Percentiles rank a stretch among this genome's conserved stretches.
Evolutionary conservation across 1,140 invertebrate species (phyloP).

Genomic region (Drosophila trapezifrons): DNA sequence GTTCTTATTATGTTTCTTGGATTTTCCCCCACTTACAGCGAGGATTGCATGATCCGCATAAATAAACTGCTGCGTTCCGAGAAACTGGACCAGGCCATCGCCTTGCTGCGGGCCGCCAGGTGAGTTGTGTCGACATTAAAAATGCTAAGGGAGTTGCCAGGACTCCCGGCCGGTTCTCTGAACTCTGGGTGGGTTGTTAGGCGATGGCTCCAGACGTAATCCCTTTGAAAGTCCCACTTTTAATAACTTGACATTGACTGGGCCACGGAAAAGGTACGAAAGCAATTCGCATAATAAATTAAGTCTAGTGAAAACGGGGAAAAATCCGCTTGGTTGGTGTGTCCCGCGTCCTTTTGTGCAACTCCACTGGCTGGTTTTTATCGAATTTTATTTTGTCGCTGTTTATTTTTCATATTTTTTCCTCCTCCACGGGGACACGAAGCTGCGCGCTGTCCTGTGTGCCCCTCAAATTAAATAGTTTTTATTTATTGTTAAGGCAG

Average conservation of each 20-base stretch:
- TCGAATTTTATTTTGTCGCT: slow-evolving; percentile 28
- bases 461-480: slow-evolving; percentile 77
- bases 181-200: slow-evolving; percentile 38
- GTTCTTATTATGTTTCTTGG: slow-evolving; percentile 27
- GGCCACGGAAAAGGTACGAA: slow-evolving; percentile 53
- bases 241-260: slow-evolving; percentile 82
- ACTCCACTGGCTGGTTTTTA: slow-evolving; percentile 29
- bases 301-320: slow-evolving; percentile 51
- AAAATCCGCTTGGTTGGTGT: slow-evolving; percentile 20
- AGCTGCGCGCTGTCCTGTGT: slow-evolving; percentile 23
- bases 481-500: slow-evolving; percentile 76
- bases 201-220: slow-evolving; percentile 37
- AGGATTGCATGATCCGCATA: slow-evolving; percentile 93
- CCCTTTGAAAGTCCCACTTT: slow-evolving; percentile 62
- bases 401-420: slow-evolving; percentile 63
- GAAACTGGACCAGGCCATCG: slow-evolving; percentile 90
- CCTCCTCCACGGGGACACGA: slow-evolving; percentile 15
- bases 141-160: slow-evolving; percentile 19
- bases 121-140: slow-evolving; percentile 84
- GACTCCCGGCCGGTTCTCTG: slow-evolving; percentile 3
- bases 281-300: slow-evolving; percentile 81
- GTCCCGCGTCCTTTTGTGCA: slow-evolving; percentile 21
- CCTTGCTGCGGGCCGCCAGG: slow-evolving; percentile 93
- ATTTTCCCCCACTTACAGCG: slow-evolving; percentile 86
- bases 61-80: slow-evolving; percentile 90